Conservation (phyloP, 2,113 vertebrate species). For the Otolemur garnettii region DNA sequence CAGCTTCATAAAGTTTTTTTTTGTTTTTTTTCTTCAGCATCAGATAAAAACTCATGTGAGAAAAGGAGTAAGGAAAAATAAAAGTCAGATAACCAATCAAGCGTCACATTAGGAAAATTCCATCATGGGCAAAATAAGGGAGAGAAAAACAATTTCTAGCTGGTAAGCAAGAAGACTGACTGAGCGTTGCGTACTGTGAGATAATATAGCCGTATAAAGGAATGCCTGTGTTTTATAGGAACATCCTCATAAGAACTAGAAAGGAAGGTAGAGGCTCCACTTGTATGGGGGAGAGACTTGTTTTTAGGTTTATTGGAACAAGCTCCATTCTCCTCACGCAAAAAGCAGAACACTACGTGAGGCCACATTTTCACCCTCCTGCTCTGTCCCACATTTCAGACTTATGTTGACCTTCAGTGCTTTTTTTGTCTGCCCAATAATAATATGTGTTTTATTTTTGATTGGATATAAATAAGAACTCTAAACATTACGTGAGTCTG, state of each 20-base stretch:
- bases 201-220: not conserved
- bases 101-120: not conserved
- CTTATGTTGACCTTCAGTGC: not conserved
- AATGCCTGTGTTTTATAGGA: not conserved
- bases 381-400: not conserved
- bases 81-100: not conserved
- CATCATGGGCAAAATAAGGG: too few species aligned
- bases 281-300: not conserved
- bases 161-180: not conserved
- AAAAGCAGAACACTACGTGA: too few species aligned
- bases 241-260: too few species aligned
- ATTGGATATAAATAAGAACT: not conserved
- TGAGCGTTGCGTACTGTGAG: not conserved
- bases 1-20: not conserved
- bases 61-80: not conserved
- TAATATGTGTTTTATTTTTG: constrained; percentile 46
- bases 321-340: not conserved
- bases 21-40: not conserved
- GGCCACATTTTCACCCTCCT: not conserved
- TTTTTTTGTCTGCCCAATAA: not conserved
- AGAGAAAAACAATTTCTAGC: not conserved
- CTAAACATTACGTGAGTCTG: not conserved
- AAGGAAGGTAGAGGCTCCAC: not conserved
- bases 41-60: not conserved
- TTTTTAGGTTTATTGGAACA: not conserved